Conservation (phyloP, 2,113 vertebrate species). For the Drymodes brunneopygia region DNA sequence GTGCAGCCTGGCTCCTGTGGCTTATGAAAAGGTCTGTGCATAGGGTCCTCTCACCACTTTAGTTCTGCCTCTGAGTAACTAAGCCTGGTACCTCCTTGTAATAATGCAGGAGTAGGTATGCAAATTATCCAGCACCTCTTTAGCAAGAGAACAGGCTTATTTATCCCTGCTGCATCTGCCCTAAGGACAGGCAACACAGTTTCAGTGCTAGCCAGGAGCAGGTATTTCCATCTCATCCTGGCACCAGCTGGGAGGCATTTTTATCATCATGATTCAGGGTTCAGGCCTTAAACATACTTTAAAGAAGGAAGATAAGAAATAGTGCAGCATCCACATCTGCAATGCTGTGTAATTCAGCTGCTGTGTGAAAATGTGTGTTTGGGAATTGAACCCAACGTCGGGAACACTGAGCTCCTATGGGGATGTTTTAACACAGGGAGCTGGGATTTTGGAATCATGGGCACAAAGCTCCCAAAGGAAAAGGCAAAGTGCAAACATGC, state of each 20-base stretch:
- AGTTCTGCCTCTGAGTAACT: not conserved
- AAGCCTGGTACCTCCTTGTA: not conserved
- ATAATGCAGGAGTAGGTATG: not conserved
- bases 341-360: not conserved
- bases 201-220: not conserved
- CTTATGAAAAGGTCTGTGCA: accelerated
- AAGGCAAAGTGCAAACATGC: not conserved
- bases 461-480: not conserved
- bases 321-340: not conserved
- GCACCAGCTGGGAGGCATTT: not conserved
- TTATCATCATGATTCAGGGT: not conserved
- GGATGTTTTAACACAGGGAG: not conserved
- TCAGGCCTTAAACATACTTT: not conserved
- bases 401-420: not conserved
- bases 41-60: accelerated
- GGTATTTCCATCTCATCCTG: not conserved
- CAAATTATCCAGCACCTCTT: not conserved
- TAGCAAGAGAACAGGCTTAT: not conserved
- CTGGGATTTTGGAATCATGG: not conserved
- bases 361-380: not conserved
- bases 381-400: not conserved
- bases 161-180: not conserved
- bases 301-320: not conserved
- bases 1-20: not conserved
- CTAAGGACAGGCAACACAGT: not conserved